Conservation (phyloP, 2,113 vertebrate genomes). For the Psephotus haematonotus region DNA sequence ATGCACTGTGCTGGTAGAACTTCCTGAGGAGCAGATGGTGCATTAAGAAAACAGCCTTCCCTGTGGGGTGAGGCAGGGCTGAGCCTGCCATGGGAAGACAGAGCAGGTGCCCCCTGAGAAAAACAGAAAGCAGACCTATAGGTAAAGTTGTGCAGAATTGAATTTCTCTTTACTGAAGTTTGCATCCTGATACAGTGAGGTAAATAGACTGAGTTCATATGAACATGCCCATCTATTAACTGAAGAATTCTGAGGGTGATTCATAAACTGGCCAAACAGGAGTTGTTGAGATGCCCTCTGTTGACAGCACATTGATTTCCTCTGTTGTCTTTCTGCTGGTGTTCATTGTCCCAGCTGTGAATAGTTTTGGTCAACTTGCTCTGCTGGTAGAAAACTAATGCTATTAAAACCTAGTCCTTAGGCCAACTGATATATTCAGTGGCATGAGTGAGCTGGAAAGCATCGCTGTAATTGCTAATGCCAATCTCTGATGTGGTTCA, state of each 20-base stretch:
- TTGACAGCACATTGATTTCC: background rate
- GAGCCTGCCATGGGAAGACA: background rate
- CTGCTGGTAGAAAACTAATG: background rate
- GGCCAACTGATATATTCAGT: background rate
- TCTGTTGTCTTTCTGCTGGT: background rate
- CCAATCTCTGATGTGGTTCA: background rate
- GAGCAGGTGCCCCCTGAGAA: accelerated
- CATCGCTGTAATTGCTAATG: background rate
- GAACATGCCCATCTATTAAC: background rate
- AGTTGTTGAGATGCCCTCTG: background rate
- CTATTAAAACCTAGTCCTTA: background rate
- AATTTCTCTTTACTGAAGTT: background rate
- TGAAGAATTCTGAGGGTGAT: background rate
- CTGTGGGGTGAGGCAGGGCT: background rate
- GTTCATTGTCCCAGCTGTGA: background rate
- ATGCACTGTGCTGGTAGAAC: background rate
- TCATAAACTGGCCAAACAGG: background rate
- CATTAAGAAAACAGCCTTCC: background rate
- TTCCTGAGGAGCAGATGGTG: background rate
- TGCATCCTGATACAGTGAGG: background rate
- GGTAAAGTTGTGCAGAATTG: background rate
- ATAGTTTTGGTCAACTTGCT: background rate
- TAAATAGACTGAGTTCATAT: background rate
- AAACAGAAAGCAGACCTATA: background rate
- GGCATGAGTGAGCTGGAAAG: background rate